These are phyloP conservation scores for Drosophila parabipectinata DNA, from an alignment of 1,140 invertebrate genomes.

Conservation along the genomic window DNA sequence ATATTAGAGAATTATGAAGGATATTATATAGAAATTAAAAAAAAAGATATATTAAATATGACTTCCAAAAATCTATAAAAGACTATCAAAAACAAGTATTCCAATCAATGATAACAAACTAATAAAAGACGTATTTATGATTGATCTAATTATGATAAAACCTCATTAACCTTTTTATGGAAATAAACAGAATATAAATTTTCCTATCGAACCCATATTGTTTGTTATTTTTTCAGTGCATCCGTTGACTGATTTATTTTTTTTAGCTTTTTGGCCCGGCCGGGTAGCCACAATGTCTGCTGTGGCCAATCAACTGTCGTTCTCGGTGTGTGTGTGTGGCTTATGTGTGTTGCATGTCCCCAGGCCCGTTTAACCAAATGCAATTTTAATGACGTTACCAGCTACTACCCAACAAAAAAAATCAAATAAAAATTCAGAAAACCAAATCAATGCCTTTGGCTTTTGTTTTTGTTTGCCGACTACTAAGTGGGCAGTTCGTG, in stretches of 20 bases:
- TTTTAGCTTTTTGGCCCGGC: slow-evolving; percentile 13
- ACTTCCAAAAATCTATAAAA: too few relatives aligned
- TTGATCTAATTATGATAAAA: too few relatives aligned
- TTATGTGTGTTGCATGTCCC: slow-evolving; percentile 30
- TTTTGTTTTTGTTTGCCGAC: slow-evolving; percentile 57
- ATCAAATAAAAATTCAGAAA: slow-evolving; percentile 18
- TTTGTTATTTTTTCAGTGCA: slow-evolving; percentile 19
- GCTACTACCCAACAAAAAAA: slow-evolving; percentile 47
- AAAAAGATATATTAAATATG: too few relatives aligned
- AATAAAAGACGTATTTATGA: too few relatives aligned
- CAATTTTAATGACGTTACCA: slow-evolving; percentile 78
- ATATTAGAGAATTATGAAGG: not conserved
- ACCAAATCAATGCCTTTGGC: slow-evolving; percentile 47
- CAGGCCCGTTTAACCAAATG: slow-evolving; percentile 70
- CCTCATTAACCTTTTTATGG: too few relatives aligned
- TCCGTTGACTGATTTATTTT: slow-evolving; percentile 31
- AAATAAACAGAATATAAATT: not conserved
- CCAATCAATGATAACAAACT: too few relatives aligned
- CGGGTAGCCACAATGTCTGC: slow-evolving; percentile 69
- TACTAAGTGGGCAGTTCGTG: slow-evolving; percentile 53
- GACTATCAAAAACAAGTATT: too few relatives aligned
- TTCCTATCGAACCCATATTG: not conserved
- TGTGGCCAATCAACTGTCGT: slow-evolving; percentile 41
- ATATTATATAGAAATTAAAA: not conserved
- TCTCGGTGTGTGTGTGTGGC: not conserved